Evolutionary conservation across 2,113 vertebrate species (phyloP), one percentile per base, ranked within the genome.

Genomic region (Malurus alboscapulatus): DNA sequence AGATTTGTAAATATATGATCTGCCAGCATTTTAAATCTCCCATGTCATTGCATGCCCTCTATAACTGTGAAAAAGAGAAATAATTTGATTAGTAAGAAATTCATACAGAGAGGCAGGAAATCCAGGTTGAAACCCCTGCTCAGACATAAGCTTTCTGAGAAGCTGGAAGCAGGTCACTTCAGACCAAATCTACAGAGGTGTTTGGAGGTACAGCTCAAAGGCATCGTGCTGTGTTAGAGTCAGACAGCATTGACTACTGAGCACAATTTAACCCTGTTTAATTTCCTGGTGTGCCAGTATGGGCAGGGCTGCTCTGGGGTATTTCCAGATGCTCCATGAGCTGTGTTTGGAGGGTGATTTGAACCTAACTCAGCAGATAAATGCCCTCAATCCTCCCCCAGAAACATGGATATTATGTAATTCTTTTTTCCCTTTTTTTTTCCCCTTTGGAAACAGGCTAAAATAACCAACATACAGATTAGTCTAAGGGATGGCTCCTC

Each of bases 21-120:
- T 14, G 3, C n/a, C 58, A 71, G 38, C 54, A 66, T 66, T 84
- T 92, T 89, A 92, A 95, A 94, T 90, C 91, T 91, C 67, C 29
- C 51, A 59, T 7, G 3, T 82, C 87, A 76, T 14, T 84, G 34
- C 54, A 47, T 5, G 13, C 51, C 55, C 67, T 95, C 66, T 47
- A 66, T 58, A 82, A 57, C 74, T 69, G 53, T 34, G 42, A 84
- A 68, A 75, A 66, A 72, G 17, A 66, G 32, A 81, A 59, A 34
- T 32, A 54, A 91, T 82, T 81, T 88, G 29, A 78, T 82, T 93
- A 27, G 79, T 66, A 54, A 72, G 40, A 67, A 63, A 21, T 69
- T 80, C 50, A 61, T 38, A 58, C 12, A 79, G 59, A 73, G 44
- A 80, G 54, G 42, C 32, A 71, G 36, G 71, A 95, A 92, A 96